phyloP scores from a whole-genome alignment of 2,888 invertebrate genomes.

The Pristionchus arcanus region DNA sequence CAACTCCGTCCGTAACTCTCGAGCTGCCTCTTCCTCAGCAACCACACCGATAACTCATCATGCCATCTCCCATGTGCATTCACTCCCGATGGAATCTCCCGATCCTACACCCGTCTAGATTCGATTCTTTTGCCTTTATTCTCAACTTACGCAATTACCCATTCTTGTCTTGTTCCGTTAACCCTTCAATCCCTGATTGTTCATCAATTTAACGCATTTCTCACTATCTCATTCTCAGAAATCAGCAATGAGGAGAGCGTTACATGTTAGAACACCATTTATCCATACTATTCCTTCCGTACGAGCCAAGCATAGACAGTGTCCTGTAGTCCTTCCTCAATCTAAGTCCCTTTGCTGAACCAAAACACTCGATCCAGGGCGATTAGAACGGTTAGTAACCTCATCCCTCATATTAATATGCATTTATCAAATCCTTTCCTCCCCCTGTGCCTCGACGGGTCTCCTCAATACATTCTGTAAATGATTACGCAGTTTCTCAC shows the following conservation, averaged over 20 bases:
- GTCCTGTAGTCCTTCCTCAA: not conserved
- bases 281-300: not conserved
- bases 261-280: no score
- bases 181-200: no score
- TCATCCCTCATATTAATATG: not conserved
- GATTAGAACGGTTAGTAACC: slow-evolving; percentile 14
- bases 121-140: no score
- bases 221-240: not conserved
- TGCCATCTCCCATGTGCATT: slow-evolving; percentile 44
- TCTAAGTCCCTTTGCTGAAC: slow-evolving; percentile 12
- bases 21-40: not conserved
- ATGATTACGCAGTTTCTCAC: slow-evolving; percentile 20
- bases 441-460: not conserved
- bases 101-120: slow-evolving; percentile 47
- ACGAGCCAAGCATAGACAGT: slow-evolving; percentile 5
- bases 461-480: slow-evolving; percentile 6
- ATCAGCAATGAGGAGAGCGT: not conserved
- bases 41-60: slow-evolving; percentile 50
- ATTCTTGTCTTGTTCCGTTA: no score
- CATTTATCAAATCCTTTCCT: slow-evolving; percentile 14
- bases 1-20: slow-evolving; percentile 46
- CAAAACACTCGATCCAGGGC: slow-evolving; percentile 32
- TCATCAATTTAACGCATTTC: not conserved
- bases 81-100: slow-evolving; percentile 9
- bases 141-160: no score